Conservation (phyloP, 2,113 vertebrate genomes). For the Sturnira hondurensis region DNA sequence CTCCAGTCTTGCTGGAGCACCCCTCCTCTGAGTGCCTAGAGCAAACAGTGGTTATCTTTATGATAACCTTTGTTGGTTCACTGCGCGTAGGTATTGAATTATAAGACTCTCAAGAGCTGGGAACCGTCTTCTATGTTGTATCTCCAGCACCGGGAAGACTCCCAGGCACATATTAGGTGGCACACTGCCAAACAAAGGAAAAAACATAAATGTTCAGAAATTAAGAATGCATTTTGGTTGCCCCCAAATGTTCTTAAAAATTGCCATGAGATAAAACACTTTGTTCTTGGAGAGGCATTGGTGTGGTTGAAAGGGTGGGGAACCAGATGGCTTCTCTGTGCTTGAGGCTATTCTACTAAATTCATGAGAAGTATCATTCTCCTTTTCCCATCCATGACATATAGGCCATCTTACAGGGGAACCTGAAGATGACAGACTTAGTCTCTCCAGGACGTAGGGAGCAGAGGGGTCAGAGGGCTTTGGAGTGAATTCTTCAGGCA, state of each 20-base stretch:
- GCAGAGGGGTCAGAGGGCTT: background rate
- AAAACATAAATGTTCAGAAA: background rate
- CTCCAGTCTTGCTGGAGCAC: background rate
- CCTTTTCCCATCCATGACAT: background rate
- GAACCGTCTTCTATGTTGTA: background rate
- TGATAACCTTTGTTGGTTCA: background rate
- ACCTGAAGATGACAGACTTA: background rate
- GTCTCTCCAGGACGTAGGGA: background rate
- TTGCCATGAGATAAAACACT: background rate
- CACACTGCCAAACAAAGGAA: background rate
- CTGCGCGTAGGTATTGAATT: background rate
- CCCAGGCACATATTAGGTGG: background rate
- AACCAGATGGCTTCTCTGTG: background rate
- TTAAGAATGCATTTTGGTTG: background rate
- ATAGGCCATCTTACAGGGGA: background rate
- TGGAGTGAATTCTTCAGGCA: background rate
- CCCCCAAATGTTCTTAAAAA: background rate
- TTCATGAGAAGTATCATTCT: background rate
- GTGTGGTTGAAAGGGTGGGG: background rate
- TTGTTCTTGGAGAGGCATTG: background rate
- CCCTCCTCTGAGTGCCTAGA: background rate
- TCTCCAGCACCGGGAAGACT: background rate
- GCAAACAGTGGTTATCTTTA: background rate
- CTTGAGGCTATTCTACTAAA: background rate
- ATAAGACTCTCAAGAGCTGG: background rate